Base-by-base conservation (phyloP, 2,797 vertebrate species). In the Oophaga sylvatica region DNA sequence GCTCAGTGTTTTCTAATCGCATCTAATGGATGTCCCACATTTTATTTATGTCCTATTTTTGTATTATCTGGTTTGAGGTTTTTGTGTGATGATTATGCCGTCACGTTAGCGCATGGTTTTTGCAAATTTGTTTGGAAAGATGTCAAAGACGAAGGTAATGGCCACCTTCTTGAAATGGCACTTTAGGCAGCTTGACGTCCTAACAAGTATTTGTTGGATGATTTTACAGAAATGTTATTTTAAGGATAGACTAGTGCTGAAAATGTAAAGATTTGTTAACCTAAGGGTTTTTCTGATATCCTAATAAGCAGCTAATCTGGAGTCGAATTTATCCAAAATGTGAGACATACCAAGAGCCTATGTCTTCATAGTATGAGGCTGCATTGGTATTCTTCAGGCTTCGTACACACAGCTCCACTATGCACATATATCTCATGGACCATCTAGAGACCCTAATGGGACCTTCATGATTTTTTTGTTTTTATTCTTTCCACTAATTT, bases 21-120 rank as follows among this genome's bases (percentile, higher is more conserved):
- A 29, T 57, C 45, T 83, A n/a, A 29, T 48, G 81, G 81, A 29
- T 83, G 29, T 83, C 26, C 26, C 17, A 35, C 12, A 19, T 71
- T 41, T 83, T 81, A 80, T 80, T 48, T 5, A 56, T 53, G n/a
- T 5, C 10, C 60, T 81, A 26, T 48, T 63, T 63, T 65, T 73
- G 70, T 10, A 67, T 19, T 79, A 48, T 19, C 6, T 45, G 31
- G 11, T 12, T 80, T 10, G 17, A 63, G 22, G 1, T n/a, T 22
- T 53, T 22, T 76, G 41, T 48, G 8, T 45, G 41, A 41, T 20
- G 35, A 73, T 41, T 77, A 26, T n/a, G 56, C 56, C 11, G 15
- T 77, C 9, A 6, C n/a, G 7, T 53, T 56, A n/a, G 22, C 1
- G 1, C 4, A 53, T 5, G 5, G 12, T 77, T 53, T 48, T 45